phyloP scores from a whole-genome alignment of 2,888 invertebrate species.

The Cotesia congregata region DNA sequence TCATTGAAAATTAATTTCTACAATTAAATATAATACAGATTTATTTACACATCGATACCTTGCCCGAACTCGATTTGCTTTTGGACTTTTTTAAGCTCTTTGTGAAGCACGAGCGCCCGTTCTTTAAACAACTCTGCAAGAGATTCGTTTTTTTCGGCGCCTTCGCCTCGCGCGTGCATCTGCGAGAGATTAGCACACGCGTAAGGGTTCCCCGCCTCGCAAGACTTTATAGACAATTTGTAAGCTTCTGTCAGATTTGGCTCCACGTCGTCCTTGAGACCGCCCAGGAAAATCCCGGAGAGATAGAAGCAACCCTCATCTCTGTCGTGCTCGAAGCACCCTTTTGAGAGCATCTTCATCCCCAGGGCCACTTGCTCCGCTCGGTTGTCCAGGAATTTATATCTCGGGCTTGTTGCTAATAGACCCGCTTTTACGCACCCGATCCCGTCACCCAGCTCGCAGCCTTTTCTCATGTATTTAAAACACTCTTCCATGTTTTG shows the following conservation, averaged over 20 bases:
- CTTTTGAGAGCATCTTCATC: constrained; percentile 72
- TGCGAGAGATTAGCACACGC: constrained; percentile 92
- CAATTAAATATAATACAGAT: background rate
- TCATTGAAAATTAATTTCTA: constrained; percentile 11
- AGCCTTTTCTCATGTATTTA: constrained; percentile 84
- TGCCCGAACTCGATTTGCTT: constrained; percentile 71
- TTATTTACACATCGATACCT: constrained; percentile 60
- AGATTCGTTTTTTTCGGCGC: constrained; percentile 80
- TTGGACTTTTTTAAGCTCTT: constrained; percentile 74
- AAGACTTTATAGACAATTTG: constrained; percentile 82
- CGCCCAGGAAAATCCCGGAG: constrained; percentile 83
- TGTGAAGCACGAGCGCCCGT: constrained; percentile 80
- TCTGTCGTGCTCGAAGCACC: constrained; percentile 72
- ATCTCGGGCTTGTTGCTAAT: constrained; percentile 37
- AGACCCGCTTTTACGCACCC: constrained; percentile 85
- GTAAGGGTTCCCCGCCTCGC: constrained; percentile 86
- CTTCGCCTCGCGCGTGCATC: constrained; percentile 89
- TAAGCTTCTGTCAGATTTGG: constrained; percentile 84
- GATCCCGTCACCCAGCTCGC: constrained; percentile 78
- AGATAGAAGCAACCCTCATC: constrained; percentile 85
- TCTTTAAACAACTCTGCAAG: constrained; percentile 82
- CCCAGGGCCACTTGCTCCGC: constrained; percentile 63
- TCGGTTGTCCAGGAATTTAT: constrained; percentile 44
- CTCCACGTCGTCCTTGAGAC: constrained; percentile 76
- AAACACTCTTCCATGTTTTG: constrained; percentile 70